phyloP scores from a whole-genome alignment of 2,888 invertebrate species.

The Drosophila villosipedis region DNA sequence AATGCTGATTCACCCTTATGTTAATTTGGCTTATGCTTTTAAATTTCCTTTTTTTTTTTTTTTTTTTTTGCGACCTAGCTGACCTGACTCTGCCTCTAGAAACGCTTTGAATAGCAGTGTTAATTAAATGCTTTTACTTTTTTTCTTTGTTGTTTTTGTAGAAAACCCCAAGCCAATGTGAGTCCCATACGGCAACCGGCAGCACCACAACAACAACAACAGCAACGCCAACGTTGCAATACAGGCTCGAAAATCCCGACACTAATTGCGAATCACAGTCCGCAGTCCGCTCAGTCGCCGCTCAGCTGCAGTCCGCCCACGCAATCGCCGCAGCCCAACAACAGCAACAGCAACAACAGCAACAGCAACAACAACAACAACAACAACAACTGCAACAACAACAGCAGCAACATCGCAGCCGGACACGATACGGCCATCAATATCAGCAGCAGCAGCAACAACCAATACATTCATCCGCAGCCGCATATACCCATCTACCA shows the following conservation, averaged over 20 bases:
- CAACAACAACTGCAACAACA: conserved; percentile 27
- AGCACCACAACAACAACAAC: conserved; percentile 71
- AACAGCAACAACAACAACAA: background rate
- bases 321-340: conserved; percentile 62
- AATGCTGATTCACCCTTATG: background rate
- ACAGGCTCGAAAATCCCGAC: conserved; percentile 85
- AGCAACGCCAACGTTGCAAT: conserved; percentile 84
- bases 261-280: conserved; percentile 83
- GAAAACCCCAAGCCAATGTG: conserved; percentile 87
- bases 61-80: conserved; percentile 36
- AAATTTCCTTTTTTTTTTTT: background rate
- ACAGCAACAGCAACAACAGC: conserved; percentile 20
- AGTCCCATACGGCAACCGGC: conserved; percentile 84
- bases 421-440: conserved; percentile 60
- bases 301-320: conserved; percentile 82
- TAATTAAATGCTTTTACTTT: conserved; percentile 37
- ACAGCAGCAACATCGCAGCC: conserved; percentile 51
- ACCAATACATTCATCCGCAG: conserved; percentile 73
- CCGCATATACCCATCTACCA: conserved; percentile 87
- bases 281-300: conserved; percentile 73
- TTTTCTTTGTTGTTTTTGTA: conserved; percentile 81
- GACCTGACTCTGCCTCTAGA: background rate
- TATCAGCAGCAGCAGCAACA: conserved; percentile 29
- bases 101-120: background rate
- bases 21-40: background rate